phyloP scores from a whole-genome alignment of 37 sponge, comb jelly and placozoan genomes.

The Chondrosia reniformis region DNA sequence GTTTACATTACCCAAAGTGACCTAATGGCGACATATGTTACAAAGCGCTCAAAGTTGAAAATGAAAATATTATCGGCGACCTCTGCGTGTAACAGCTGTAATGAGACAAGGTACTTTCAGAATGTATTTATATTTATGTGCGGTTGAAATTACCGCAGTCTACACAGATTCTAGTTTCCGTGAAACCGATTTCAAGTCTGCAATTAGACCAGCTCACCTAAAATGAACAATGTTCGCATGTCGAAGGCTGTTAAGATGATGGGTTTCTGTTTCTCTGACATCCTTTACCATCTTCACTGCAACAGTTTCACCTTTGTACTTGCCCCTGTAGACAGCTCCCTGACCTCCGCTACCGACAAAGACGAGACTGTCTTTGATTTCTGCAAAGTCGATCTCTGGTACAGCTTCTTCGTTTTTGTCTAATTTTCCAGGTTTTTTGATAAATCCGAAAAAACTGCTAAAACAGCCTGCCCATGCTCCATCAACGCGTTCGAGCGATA shows the following conservation, averaged over 20 bases:
- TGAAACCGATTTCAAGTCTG: too few relatives aligned
- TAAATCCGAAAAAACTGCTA: background rate
- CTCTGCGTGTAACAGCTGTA: too few relatives aligned
- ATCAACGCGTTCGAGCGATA: background rate
- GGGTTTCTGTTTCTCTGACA: constrained; percentile 48
- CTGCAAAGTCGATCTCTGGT: constrained; percentile 64
- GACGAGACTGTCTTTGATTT: constrained; percentile 55
- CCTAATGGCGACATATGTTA: background rate
- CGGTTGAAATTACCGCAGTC: too few relatives aligned
- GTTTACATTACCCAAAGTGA: too few relatives aligned
- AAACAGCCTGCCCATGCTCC: constrained; percentile 7
- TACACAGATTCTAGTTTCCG: too few relatives aligned
- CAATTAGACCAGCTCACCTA: constrained; percentile 45
- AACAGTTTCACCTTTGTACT: constrained; percentile 43
- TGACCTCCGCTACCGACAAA: constrained; percentile 77
- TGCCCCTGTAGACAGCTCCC: constrained; percentile 77
- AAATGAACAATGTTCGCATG: constrained; percentile 78
- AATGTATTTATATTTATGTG: too few relatives aligned
- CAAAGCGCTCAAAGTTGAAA: background rate
- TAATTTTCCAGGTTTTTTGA: constrained; percentile 1
- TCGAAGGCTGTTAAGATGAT: constrained; percentile 48
- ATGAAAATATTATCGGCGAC: background rate
- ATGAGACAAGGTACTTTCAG: too few relatives aligned
- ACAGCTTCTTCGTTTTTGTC: background rate
- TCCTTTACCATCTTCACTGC: constrained; percentile 88